phyloP scores from a whole-genome alignment of 37 sponge, comb jelly and placozoan genomes.

The Beroe forskalii region DNA sequence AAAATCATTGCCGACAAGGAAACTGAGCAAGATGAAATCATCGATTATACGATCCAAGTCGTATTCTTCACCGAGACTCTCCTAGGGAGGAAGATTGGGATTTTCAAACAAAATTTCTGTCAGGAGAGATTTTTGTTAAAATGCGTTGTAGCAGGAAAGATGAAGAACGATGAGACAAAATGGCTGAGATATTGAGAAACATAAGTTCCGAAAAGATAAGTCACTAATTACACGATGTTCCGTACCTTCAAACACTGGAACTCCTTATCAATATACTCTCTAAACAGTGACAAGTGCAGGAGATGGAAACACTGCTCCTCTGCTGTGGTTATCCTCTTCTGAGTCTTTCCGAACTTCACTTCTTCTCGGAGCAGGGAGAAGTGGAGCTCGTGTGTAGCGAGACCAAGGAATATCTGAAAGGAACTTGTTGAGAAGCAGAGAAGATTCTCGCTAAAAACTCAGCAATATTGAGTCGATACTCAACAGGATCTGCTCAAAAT shows the following conservation, averaged over 20 bases:
- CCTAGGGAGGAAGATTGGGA: no score
- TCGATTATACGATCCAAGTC: slow-evolving; percentile 92
- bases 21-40: slow-evolving; percentile 95
- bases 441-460: no score
- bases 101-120: no score
- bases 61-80: slow-evolving; percentile 75
- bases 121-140: no score
- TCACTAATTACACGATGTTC: no score
- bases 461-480: no score
- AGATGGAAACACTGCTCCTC: slow-evolving; percentile 90
- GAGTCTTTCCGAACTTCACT: slow-evolving; percentile 83
- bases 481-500: no score
- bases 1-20: slow-evolving; percentile 97
- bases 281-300: slow-evolving; percentile 89
- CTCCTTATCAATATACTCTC: slow-evolving; percentile 93
- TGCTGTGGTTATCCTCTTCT: slow-evolving; percentile 70
- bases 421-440: no score
- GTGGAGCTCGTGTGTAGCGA: slow-evolving; percentile 93
- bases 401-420: slow-evolving; percentile 89
- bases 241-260: slow-evolving; percentile 79
- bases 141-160: no score
- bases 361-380: slow-evolving; percentile 96
- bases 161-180: no score
- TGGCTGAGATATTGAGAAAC: no score
- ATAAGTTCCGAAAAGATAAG: no score